Evolutionary conservation across 2,797 vertebrate species (phyloP), one percentile per base, ranked within the genome.

Genomic region (Macropus fuliginosus): DNA sequence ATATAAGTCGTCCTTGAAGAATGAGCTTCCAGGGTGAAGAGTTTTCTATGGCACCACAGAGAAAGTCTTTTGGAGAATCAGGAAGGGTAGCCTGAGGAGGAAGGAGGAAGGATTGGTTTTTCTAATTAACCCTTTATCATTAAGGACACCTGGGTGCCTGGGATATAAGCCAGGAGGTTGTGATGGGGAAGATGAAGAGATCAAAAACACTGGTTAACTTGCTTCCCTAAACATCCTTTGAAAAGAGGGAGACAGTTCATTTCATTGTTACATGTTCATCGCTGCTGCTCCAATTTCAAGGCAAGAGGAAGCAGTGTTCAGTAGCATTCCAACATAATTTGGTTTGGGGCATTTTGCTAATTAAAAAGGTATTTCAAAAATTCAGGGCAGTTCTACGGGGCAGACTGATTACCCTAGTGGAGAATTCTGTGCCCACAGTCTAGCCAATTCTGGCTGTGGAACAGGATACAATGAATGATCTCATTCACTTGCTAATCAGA

Each of bases 301-400:
- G 14, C 46, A 96, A 95, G 6, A 81, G 31, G 6, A 89, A 94
- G 55, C 46, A 66, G 14, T 81, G 57, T 62, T 91, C 31, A 66
- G 55, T 24, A 62, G 34, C 91, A 90, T 89, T 55, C 24, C 56
- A 34, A 93, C 27, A 93, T 13, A 3, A 90, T 90, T 93, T 94
- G 90, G 0, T 0, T 91, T 10, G 91, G 4, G 89, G 46, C 8
- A 21, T 66, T 52, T 93, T 54, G 91, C 27, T 90, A 92, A 95
- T 89, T 94, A 90, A 93, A 93, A 94, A n/a, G 9, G 0, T 81
- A 56, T 94, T 94, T 95, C 56, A 81, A 94, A 81, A 93, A 91
- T 94, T 59, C 3, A 92, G 46, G 93, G 74, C 40, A 46, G 21
- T 81, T 27, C 40, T 81, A 81, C 21, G 4, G 74, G 74, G 74